Evolutionary conservation across 2,797 vertebrate species (phyloP), one percentile per base, ranked within the genome.

Genomic region (Limnodromus scolopaceus): DNA sequence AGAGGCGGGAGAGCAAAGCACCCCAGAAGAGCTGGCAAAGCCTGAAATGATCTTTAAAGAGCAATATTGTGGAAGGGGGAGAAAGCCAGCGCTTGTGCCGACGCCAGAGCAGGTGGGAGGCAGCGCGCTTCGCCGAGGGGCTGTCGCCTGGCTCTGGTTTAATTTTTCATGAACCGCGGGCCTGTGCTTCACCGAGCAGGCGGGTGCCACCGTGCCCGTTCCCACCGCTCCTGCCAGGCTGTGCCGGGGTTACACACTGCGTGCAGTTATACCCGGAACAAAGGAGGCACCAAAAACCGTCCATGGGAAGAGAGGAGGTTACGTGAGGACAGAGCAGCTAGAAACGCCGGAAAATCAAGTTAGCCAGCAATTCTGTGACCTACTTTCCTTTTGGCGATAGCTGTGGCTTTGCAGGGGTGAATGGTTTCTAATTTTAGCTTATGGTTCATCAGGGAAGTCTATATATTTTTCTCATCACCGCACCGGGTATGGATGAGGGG

Each of bases 351-450:
- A 94, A 96, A 96, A 97, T 97, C 95, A 1, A 96, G 96, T 93
- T 97, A 97, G 92, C 94, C 93, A 95, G 75, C 86, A 86, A 54
- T 90, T 94, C 93, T 49, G 60, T 96, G 96, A 97, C 96, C 96
- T 96, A 96, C 95, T 97, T 97, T 97, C 88, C 89, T 96, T 94
- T 87, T 94, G 94, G 94, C 41, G 19, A 95, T 96, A 48, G 61
- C 95, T 89, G 95, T 77, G 95, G 93, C 94, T 96, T 82, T 81
- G 92, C 94, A 93, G 90, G 95, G 92, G 94, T 94, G 96, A 97
- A 93, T 89, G 88, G 78, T 77, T 96, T 83, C 95, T 97, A 97
- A 96, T 97, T 97, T 97, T 97, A 96, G 95, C 84, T 84, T 72
- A n/a, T 46, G 90, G 93, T 85, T 97, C 92, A 69, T 83, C 87